A percentile compares a stretch with the other conserved stretches of the same genome.
These are phyloP conservation scores for Leucopsar rothschildi DNA, from an alignment of 2,113 vertebrate species.

Conservation along the genomic window DNA sequence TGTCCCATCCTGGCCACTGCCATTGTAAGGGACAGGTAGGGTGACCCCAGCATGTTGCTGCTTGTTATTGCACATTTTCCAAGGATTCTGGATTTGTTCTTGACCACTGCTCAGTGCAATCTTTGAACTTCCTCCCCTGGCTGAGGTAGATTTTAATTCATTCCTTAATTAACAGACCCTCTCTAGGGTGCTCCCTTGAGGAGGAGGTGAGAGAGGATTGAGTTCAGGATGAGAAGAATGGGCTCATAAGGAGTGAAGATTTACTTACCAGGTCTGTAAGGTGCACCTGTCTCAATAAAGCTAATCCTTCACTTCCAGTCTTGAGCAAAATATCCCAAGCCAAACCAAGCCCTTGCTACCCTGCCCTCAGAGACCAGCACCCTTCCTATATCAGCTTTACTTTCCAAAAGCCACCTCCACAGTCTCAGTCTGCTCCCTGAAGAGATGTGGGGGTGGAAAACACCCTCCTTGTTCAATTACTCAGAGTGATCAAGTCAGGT, in stretches of 20 bases:
- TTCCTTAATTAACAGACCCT: neutral
- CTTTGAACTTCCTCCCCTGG: neutral
- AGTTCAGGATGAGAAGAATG: neutral
- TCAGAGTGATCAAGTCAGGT: neutral
- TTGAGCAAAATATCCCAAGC: neutral
- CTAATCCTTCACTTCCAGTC: neutral
- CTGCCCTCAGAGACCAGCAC: neutral
- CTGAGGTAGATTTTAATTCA: neutral
- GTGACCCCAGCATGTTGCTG: neutral
- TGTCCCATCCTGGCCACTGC: neutral
- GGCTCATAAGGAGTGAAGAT: neutral
- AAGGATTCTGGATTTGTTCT: neutral
- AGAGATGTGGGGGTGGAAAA: neutral
- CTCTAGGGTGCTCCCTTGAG: neutral
- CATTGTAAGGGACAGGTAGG: neutral
- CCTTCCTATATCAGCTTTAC: neutral
- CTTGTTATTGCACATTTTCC: neutral
- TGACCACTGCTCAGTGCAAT: neutral
- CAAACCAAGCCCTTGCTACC: neutral
- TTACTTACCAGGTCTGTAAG: neutral
- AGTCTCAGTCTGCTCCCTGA: neutral
- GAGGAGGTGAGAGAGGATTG: neutral
- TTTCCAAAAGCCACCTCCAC: neutral
- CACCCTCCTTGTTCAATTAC: neutral
- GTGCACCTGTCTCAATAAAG: neutral